Evolutionary conservation across 2,888 invertebrate genomes (phyloP).

Genomic region (Exephanes ischioxanthus): DNA sequence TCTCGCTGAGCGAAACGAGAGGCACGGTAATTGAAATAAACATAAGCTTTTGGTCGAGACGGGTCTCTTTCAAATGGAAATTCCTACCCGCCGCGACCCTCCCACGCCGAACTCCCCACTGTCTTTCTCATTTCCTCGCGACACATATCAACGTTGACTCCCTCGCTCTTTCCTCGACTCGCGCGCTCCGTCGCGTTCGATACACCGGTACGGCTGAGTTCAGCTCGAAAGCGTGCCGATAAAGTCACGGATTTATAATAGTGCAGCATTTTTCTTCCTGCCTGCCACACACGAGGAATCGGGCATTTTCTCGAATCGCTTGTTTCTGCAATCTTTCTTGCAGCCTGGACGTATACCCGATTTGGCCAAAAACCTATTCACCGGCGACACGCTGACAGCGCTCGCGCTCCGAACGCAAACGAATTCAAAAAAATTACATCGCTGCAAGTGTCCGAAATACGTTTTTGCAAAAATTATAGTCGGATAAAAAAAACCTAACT

Average conservation of each 20-base stretch:
- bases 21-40: constrained; percentile 78
- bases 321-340: not conserved
- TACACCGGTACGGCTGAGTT: constrained; percentile 53
- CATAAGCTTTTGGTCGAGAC: constrained; percentile 75
- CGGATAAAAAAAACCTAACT: not conserved
- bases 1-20: constrained; percentile 62
- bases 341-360: not conserved
- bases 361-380: not conserved
- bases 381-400: not conserved
- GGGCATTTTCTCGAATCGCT: constrained; percentile 27
- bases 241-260: constrained; percentile 63
- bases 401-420: not conserved
- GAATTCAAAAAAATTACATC: not conserved
- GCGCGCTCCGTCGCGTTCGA: constrained; percentile 48
- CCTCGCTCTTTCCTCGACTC: constrained; percentile 42
- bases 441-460: not conserved
- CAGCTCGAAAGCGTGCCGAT: constrained; percentile 50
- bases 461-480: not conserved
- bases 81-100: constrained; percentile 70
- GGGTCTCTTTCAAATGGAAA: constrained; percentile 78
- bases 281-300: constrained; percentile 44
- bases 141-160: constrained; percentile 29
- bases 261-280: constrained; percentile 30
- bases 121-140: constrained; percentile 54
- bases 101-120: constrained; percentile 68